A percentile compares a stretch with the other conserved stretches of the same genome.
These are phyloP conservation scores for Tetragnatha versicolor DNA, from an alignment of 1,140 invertebrate genomes.

Conservation along the genomic window DNA sequence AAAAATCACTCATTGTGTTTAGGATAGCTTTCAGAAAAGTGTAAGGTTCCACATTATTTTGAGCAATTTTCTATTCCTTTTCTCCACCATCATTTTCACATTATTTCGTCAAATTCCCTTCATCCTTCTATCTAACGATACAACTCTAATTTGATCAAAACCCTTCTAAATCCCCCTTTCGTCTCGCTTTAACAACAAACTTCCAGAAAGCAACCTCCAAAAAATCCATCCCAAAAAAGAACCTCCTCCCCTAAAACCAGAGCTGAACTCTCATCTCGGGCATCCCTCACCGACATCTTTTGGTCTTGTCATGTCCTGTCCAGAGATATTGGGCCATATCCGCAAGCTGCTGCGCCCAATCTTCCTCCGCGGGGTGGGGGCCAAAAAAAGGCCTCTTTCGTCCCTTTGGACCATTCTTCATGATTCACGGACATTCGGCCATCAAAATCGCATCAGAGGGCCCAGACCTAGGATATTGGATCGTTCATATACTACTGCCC, in stretches of 20 bases:
- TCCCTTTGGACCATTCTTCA: conserved; percentile 38
- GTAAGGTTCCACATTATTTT: too few species aligned
- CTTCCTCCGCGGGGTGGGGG: conserved; percentile 9
- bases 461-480: conserved; percentile 23
- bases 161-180: too few species aligned
- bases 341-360: conserved; percentile 48
- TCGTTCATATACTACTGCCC: conserved; percentile 6
- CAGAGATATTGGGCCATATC: conserved; percentile 49
- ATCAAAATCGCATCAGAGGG: conserved; percentile 52
- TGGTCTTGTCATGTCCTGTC: conserved; percentile 52
- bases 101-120: neutral
- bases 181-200: too few species aligned
- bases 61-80: too few species aligned
- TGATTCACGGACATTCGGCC: conserved; percentile 48
- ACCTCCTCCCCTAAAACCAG: neutral
- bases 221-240: too few species aligned
- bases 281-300: conserved; percentile 25
- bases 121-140: too few species aligned
- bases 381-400: conserved; percentile 34
- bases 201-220: too few species aligned
- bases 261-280: neutral
- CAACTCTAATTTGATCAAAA: too few species aligned
- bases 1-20: too few species aligned
- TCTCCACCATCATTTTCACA: too few species aligned
- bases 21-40: too few species aligned